Evolutionary conservation across 2,888 invertebrate genomes (phyloP).

Genomic region (Papilio elwesi): DNA sequence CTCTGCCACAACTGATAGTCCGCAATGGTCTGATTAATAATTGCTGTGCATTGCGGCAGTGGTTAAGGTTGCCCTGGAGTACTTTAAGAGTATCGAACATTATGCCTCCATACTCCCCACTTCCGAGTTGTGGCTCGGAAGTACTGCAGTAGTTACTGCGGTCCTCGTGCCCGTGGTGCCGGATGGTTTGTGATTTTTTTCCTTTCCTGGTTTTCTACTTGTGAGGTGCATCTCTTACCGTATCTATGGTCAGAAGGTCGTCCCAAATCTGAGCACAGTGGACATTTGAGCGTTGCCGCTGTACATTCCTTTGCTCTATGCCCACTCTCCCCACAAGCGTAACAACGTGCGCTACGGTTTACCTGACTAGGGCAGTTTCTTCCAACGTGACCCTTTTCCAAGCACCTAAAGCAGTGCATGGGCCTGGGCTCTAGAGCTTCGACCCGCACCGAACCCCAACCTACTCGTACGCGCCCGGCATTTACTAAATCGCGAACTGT

Average conservation of each 20-base stretch:
- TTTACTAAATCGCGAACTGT: constrained; percentile 20
- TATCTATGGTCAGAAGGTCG: constrained; percentile 19
- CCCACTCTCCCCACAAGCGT: constrained; percentile 35
- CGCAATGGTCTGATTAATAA: too few species aligned
- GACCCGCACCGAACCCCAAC: constrained; percentile 30
- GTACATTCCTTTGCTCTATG: constrained; percentile 40
- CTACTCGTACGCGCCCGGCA: constrained; percentile 24
- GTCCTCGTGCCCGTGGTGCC: not conserved
- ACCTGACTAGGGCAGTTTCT: constrained; percentile 27
- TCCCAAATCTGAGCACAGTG: constrained; percentile 39
- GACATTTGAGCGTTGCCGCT: constrained; percentile 29
- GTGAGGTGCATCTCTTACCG: not conserved
- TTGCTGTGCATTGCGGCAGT: too few species aligned
- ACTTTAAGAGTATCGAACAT: not conserved
- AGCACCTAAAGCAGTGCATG: constrained; percentile 41
- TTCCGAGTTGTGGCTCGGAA: not conserved
- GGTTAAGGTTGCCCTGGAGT: not conserved
- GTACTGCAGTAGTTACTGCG: not conserved
- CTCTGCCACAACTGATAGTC: too few species aligned
- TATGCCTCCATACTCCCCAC: constrained; percentile 4
- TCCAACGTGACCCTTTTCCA: constrained; percentile 42
- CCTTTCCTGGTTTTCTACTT: not conserved
- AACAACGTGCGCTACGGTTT: constrained; percentile 41
- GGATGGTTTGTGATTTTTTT: not conserved
- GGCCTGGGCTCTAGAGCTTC: constrained; percentile 34